phyloP scores from a whole-genome alignment of 2,113 vertebrate genomes.

The Myiopsitta monachus region DNA sequence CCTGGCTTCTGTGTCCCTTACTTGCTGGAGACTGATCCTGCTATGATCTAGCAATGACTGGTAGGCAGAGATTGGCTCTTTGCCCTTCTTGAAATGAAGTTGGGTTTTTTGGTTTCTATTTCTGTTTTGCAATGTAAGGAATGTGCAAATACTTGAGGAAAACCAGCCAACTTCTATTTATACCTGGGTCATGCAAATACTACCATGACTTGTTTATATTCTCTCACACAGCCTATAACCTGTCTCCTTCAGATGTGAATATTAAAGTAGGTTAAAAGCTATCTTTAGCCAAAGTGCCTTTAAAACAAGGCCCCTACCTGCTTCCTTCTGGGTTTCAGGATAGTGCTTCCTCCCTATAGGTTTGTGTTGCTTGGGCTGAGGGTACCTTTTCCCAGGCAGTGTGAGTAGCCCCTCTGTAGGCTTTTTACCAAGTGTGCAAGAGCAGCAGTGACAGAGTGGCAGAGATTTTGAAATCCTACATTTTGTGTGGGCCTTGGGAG shows the following conservation, averaged over 20 bases:
- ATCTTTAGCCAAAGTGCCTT: background rate
- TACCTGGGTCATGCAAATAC: conserved; percentile 2
- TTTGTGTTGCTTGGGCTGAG: background rate
- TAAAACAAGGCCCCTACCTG: background rate
- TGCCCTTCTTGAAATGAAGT: background rate
- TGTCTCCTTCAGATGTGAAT: background rate
- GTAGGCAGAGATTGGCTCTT: conserved; percentile 14
- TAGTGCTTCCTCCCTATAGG: background rate
- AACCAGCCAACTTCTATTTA: conserved; percentile 48
- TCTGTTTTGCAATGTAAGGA: conserved; percentile 34
- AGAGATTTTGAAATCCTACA: background rate
- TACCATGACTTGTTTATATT: background rate
- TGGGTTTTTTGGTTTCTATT: conserved; percentile 12
- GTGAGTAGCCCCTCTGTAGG: background rate
- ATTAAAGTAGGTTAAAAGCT: background rate
- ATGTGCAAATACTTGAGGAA: conserved; percentile 48
- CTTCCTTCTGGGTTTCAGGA: background rate
- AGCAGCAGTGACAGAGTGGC: background rate
- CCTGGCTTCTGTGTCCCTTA: background rate
- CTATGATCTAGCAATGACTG: background rate
- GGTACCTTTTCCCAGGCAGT: background rate
- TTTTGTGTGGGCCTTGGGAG: background rate
- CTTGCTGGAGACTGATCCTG: background rate
- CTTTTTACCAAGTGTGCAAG: background rate
- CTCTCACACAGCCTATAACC: background rate